Evolutionary conservation across 30 jellyfish, hydroid and myxozoan genomes (phyloP), one percentile per base, ranked within the genome.

Genomic region (Aurelia coerulea): DNA sequence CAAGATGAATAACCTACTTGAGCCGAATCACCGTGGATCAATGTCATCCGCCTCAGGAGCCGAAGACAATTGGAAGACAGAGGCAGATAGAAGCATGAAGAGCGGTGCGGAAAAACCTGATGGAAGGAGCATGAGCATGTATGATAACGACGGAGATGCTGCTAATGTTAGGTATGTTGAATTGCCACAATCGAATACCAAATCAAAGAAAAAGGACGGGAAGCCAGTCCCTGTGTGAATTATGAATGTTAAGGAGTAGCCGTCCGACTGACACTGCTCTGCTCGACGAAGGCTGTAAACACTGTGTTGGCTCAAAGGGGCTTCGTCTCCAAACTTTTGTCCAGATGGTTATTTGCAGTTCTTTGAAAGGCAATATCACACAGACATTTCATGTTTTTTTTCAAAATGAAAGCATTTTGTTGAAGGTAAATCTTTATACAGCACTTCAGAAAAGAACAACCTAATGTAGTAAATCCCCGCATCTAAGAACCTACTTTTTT

Each of bases 1-100:
- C 31, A 84, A 84, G 23, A 73, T 84, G 88, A 32, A 78, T n/a
- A 74, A 74, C 53, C 66, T 74, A 0, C 81, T 42, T 6, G 89
- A 79, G 2, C 76, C 66, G 39, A 79, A 53, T 10, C 80, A 53
- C 10, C 66, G 83, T 29, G 92, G 68, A 4, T 68, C 85, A 17
- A 67, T 97, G 7, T 81, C 98, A 14, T 92, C 83, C 2, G 98
- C 77, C 11, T 94, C 98, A 13, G 78, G 92, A 3, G 86, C 59
- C 4, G 89, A 74, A 52, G 98, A 84, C 60, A 79, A 80, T 74
- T 82, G 97, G 91, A 87, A 87, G 35, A 79, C 88, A 53, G 97
- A 85, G 41, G 94, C 92, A 10, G 97, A 84, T 68, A 74, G 76
- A 9, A 68, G 84, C 5, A 18, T 77, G 37, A 56, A 67, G 29